A percentile compares a stretch with the other conserved stretches of the same genome.
Conservation (phyloP, 2,888 invertebrate species). For the Lasiommata megera region DNA sequence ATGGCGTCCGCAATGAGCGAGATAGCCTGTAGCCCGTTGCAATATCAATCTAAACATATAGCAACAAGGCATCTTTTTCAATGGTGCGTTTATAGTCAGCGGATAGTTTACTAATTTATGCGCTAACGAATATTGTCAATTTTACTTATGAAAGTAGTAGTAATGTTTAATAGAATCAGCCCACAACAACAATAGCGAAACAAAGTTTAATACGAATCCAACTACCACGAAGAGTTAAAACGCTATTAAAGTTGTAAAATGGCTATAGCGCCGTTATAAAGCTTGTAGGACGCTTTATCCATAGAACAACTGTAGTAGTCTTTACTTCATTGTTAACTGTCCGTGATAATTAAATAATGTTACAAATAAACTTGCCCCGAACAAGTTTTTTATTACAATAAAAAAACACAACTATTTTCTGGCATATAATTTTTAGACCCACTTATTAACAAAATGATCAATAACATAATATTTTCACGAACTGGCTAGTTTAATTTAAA, state of each 20-base stretch:
- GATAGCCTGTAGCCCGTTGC: too few relatives aligned
- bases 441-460: neutral
- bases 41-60: too few relatives aligned
- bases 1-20: too few relatives aligned
- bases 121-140: too few relatives aligned
- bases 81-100: too few relatives aligned
- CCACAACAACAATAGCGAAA: neutral
- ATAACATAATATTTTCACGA: slow-evolving; percentile 2
- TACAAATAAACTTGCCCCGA: neutral
- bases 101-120: too few relatives aligned
- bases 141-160: too few relatives aligned
- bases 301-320: neutral
- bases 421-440: neutral
- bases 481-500: slow-evolving; percentile 21
- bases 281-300: neutral
- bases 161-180: too few relatives aligned
- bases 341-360: neutral
- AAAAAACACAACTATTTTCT: neutral
- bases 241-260: neutral
- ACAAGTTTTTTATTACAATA: neutral
- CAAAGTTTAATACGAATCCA: neutral
- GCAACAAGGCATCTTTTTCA: too few relatives aligned
- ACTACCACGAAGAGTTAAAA: neutral
- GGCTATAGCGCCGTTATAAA: neutral
- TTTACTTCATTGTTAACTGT: neutral